Base-by-base conservation (phyloP, 2,113 vertebrate species). In the Upupa epops region DNA sequence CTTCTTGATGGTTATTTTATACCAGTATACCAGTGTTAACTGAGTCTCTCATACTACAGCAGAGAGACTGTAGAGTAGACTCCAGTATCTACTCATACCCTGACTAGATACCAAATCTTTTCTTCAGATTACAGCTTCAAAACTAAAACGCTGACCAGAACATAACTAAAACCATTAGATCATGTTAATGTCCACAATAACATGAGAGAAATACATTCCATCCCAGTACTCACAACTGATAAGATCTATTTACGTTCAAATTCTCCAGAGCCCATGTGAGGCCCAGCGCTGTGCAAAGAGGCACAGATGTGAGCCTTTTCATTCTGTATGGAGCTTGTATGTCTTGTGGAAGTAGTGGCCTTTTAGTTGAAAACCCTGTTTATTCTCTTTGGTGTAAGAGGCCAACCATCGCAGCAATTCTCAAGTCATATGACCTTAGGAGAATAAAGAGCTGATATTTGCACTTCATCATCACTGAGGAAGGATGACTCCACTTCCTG, bases 391-490 rank as follows among this genome's bases (percentile, higher is more conserved):
- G 42, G 59, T 75, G 29, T 76, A 60, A 96, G 71, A 89, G 83
- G 24, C 5, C 31, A 76, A 66, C 63, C 84, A 79, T 89, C 83
- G 69, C 9, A 76, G 88, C 80, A 86, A 26, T 79, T 95, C 66
- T 86, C 46, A 84, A 90, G 77, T 92, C 77, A 65, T 92, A 88
- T 2, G 86, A 92, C 63, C 90, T 83, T 73, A 68, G 31, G 15
- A 83, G 86, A 86, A 81, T 71, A 86, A 95, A 93, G 74, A 89
- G 74, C 66, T 94, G 90, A 92, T 90, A 96, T 92, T 94, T 94
- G 88, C 88, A 86, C 81, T 95, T 96, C 74, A 90, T 90, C 66
- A 42, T 79, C 94, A 92, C 77, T 90, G 83, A 90, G 92, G 68
- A 88, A 93, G 78, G 93, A 87, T 92, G 92, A 96, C 92, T 93